phyloP scores from a whole-genome alignment of 1,140 invertebrate genomes.

The Pogonomyrmex californicus region DNA sequence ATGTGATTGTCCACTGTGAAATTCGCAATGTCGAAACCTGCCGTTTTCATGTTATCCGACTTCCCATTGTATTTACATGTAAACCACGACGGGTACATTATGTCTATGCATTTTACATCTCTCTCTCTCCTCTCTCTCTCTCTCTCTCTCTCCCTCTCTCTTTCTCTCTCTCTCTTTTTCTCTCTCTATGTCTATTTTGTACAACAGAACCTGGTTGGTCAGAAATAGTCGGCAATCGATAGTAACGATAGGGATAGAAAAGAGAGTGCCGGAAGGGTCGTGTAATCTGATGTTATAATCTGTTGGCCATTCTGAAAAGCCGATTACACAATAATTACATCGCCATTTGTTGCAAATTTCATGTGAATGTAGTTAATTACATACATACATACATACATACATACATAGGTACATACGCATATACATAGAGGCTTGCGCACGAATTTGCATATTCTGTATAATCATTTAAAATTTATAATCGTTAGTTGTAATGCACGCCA shows the following conservation, averaged over 20 bases:
- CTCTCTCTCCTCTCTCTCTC: slow-evolving; percentile 4
- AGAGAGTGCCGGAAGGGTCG: not conserved
- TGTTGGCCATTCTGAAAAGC: slow-evolving; percentile 17
- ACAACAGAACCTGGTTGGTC: not conserved
- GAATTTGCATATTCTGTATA: slow-evolving; percentile 4
- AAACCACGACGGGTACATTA: slow-evolving; percentile 57
- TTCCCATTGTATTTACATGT: slow-evolving; percentile 54
- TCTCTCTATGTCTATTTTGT: not conserved
- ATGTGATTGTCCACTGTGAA: slow-evolving; percentile 36
- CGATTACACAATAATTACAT: slow-evolving; percentile 43
- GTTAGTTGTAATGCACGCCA: slow-evolving; percentile 25
- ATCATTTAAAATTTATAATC: slow-evolving; percentile 37
- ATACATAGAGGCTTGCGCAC: not conserved
- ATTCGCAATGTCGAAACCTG: slow-evolving; percentile 63
- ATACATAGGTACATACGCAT: not conserved
- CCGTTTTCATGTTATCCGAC: slow-evolving; percentile 59
- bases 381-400: not conserved
- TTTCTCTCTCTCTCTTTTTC: not conserved
- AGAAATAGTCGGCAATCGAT: slow-evolving; percentile 50
- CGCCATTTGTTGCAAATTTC: slow-evolving; percentile 4
- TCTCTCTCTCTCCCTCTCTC: not conserved
- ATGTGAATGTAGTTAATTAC: slow-evolving; percentile 48
- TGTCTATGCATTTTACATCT: slow-evolving; percentile 40
- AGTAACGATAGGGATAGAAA: slow-evolving; percentile 27
- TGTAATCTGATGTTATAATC: slow-evolving; percentile 46